Conservation (phyloP, 2,113 vertebrate genomes). For the Octodon degus region DNA sequence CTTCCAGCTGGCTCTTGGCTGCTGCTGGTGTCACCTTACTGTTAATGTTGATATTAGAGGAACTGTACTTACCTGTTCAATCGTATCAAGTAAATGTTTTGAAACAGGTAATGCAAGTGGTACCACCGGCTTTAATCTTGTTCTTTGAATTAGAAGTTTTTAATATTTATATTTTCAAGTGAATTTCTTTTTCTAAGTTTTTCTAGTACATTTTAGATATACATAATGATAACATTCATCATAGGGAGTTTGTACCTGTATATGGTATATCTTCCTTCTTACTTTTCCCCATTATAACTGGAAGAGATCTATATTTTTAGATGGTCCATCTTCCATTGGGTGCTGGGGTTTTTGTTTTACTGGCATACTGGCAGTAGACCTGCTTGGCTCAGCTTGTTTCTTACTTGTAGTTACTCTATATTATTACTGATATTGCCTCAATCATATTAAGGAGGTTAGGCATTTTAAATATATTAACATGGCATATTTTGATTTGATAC, state of each 20-base stretch:
- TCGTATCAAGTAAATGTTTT: not conserved
- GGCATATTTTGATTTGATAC: not conserved
- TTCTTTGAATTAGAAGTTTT: constrained; percentile 11
- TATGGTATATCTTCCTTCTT: not conserved
- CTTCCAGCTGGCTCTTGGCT: not conserved
- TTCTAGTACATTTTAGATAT: not conserved
- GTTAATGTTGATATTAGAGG: not conserved
- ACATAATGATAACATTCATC: not conserved
- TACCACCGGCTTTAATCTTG: not conserved
- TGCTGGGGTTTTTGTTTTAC: not conserved
- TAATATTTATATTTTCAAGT: not conserved
- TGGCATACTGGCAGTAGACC: not conserved
- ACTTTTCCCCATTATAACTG: not conserved
- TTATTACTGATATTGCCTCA: not conserved
- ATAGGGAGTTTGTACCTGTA: not conserved
- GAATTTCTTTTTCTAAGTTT: not conserved
- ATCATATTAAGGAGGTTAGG: not conserved
- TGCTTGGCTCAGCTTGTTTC: not conserved
- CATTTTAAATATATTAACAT: constrained; percentile 35
- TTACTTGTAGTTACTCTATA: not conserved
- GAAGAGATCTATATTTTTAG: not conserved
- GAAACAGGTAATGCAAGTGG: not conserved
- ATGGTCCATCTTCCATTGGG: not conserved
- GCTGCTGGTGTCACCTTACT: not conserved
- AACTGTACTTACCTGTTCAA: not conserved